Conservation (phyloP, 2,797 vertebrate species). For the Cuniculus paca region DNA sequence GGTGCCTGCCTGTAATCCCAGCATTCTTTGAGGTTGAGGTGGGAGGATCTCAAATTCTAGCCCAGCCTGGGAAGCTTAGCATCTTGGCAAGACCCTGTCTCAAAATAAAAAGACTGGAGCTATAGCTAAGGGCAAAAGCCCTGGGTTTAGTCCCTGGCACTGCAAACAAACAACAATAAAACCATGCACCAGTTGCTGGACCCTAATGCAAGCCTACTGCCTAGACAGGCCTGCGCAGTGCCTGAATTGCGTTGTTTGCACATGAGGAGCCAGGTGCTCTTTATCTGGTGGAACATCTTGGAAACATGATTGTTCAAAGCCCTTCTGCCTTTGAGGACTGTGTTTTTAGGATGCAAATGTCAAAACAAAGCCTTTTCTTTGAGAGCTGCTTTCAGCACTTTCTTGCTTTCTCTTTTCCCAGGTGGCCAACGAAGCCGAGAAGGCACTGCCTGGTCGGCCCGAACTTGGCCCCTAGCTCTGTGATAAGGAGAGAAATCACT, state of each 20-base stretch:
- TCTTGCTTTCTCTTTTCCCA: background rate
- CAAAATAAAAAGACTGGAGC: background rate
- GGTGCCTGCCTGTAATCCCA: background rate
- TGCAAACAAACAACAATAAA: background rate
- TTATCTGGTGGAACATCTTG: background rate
- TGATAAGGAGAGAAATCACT: background rate
- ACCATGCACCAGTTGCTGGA: background rate
- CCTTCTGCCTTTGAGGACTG: background rate
- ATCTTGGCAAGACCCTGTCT: background rate
- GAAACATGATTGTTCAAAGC: background rate
- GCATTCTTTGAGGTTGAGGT: background rate
- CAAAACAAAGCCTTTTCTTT: slow-evolving; percentile 27
- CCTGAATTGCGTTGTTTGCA: background rate
- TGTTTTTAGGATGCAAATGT: background rate
- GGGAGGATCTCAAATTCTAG: background rate
- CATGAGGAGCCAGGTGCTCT: background rate
- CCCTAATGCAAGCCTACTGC: background rate
- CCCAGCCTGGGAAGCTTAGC: background rate
- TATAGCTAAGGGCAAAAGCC: background rate
- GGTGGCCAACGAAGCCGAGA: background rate
- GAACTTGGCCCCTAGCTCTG: background rate
- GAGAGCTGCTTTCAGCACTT: background rate
- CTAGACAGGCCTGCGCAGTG: background rate
- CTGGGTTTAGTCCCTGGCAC: background rate
- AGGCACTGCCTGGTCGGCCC: background rate